Base-by-base conservation (phyloP, 2,888 invertebrate species). In the Ophion obscuratus region DNA sequence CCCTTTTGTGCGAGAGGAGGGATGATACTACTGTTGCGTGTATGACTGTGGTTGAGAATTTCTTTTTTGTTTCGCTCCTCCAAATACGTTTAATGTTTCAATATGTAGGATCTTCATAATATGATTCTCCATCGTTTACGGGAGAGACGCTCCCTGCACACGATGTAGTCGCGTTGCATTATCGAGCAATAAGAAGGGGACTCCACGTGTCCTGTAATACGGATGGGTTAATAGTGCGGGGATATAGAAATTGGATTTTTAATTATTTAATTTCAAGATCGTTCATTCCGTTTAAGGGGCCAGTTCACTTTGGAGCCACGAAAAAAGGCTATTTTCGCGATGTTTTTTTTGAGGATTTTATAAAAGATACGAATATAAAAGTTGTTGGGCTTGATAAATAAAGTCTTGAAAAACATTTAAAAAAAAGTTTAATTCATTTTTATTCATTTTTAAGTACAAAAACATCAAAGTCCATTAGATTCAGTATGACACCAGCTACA, bases 31-130 rank as follows among this genome's bases (percentile, higher is more conserved):
- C n/a, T 61, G 66, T 67, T 61, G 47, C 67, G 53, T 31, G 44
- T 20, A 14, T 31, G 53, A 17, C 53, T 31, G 14, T 31, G 17
- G 53, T 17, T 57, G 59, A 24, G 59, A 53, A 62, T 17, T 44
- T 47, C 24, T 64, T 62, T 73, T 14, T 17, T 47, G 27, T 73
- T 64, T 79, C 70, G 4, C 27, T 68, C 7, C 24, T 64, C 31
- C 14, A 27, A 81, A 14, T 40, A 75, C 61, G 71, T 82, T 67
- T 83, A 80, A 86, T 86, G 64, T 81, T 86, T 86, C 85, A 81
- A 86, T 81, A 81, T 17, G 83, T 78, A 9, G 10, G 17, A 70
- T 85, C 71, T 73, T 67, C 73, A 79, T 81, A 61, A 76, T 71
- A 53, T 57, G 31, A 67, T 75, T 84, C 57, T 73, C 6, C 4